phyloP scores from a whole-genome alignment of 2,113 vertebrate species.

The Genyomyrus donnyi region DNA sequence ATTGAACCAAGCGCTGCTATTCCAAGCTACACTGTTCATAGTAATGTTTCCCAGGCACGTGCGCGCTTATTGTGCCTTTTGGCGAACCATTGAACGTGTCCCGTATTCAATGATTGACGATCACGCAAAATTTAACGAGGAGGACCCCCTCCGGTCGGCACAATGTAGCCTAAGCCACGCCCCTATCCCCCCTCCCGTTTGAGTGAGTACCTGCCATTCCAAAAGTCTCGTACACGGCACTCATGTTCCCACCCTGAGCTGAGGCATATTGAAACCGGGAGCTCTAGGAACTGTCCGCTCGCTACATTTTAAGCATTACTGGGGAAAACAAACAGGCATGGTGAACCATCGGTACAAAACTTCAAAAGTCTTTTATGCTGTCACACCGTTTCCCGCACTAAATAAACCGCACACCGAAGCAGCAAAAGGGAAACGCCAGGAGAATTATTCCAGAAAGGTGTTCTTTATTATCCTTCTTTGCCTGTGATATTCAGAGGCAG shows the following conservation, averaged over 20 bases:
- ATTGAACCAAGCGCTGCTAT: not conserved
- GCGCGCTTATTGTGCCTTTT: not conserved
- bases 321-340: not conserved
- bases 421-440: not conserved
- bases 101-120: not conserved
- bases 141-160: not conserved
- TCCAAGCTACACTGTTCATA: not conserved
- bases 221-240: not conserved
- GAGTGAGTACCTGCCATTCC: not conserved
- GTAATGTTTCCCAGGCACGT: not conserved
- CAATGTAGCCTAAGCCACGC: not conserved
- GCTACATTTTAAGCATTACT: slow-evolving; percentile 9
- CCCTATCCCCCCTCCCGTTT: not conserved
- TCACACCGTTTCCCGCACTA: not conserved
- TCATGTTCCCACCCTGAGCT: not conserved
- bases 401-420: not conserved
- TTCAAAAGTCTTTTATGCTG: slow-evolving; percentile 10
- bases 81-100: not conserved
- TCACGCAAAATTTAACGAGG: not conserved
- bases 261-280: not conserved
- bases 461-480: not conserved
- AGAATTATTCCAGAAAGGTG: not conserved
- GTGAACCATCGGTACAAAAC: slow-evolving; percentile 1
- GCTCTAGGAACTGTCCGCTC: not conserved
- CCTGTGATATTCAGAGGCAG: not conserved